Base-by-base conservation (phyloP, 2,888 invertebrate genomes). In the Neoitamus cyanurus region DNA sequence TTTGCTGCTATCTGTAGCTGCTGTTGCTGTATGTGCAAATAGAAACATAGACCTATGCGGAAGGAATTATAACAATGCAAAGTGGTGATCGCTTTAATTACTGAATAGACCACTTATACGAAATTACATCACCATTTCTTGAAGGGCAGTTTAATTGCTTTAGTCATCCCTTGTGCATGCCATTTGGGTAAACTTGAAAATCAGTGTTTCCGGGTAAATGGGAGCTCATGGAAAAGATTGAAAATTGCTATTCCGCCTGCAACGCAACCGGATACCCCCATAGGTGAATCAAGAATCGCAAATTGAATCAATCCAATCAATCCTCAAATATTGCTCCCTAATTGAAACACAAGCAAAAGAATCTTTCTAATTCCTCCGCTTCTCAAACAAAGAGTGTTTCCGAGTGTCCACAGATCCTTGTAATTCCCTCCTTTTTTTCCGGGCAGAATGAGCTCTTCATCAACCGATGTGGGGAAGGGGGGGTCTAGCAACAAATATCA, bases 301-400 rank as follows among this genome's bases (percentile, higher is more conserved):
- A 46, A 77, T 77, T 77, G 20, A 77, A 58, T 58, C 58, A 58
- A 58, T 77, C 77, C 77, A 77, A 77, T 77, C 77, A 13, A 77
- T 46, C 28, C 20, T 6, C 25, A 77, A 37, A 46, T 77, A n/a
- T 77, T 73, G 34, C 34, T 34, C 36, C 30, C 46, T 77, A 77
- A 77, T 77, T 77, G 77, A 77, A 77, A 77, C 28, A 77, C 46
- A 46, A 77, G 46, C 77, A 77, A 30, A 77, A 34, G 46, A 37
- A 31, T 73, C 31, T n/a, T 34, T 36, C 34, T 73, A 34, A 73
- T 70, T 70, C 31, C n/a, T 2, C 9, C 11, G 15, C 15, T 36
- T 15, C 36, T 73, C 36, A 34, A 73, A 15, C 20, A 73, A 30
- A 36, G 36, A 34, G 73, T 58, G 20, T 34, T 73, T 36, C 36